phyloP scores from a whole-genome alignment of 2,888 invertebrate genomes.

The Andrena camellia region DNA sequence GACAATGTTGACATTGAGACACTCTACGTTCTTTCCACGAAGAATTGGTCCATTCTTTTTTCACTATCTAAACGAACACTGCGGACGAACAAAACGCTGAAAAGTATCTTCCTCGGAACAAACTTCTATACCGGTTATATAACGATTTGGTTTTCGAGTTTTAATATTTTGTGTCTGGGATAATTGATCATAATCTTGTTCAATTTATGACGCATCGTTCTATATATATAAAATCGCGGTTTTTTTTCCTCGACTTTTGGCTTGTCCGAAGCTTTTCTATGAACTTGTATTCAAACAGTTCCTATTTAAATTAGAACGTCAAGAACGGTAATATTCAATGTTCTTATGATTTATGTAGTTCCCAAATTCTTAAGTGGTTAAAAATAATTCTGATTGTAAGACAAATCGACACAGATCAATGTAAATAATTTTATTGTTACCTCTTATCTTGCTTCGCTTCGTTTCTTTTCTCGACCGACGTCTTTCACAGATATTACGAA shows the following conservation, averaged over 20 bases:
- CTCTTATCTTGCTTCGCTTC: not conserved
- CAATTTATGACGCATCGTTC: too few species aligned
- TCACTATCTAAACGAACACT: too few species aligned
- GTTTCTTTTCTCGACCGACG: not conserved
- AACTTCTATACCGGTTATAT: too few species aligned
- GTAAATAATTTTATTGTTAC: not conserved
- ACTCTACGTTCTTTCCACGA: not conserved
- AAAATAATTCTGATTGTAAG: not conserved
- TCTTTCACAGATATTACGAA: slow-evolving; percentile 1
- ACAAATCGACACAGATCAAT: not conserved
- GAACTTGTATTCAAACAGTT: not conserved
- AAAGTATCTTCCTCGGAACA: too few species aligned
- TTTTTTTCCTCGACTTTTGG: too few species aligned
- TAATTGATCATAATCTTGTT: too few species aligned
- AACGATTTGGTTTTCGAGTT: too few species aligned
- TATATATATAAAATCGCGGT: too few species aligned
- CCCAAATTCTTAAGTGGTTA: slow-evolving; percentile 1
- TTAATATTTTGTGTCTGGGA: too few species aligned
- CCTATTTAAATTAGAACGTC: not conserved
- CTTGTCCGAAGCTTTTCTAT: too few species aligned
- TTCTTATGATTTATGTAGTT: not conserved
- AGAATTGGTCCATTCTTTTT: not conserved
- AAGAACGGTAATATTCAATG: too few species aligned
- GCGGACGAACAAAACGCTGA: too few species aligned
- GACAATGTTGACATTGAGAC: not conserved